Evolutionary conservation across 2,797 vertebrate genomes (phyloP).

Genomic region (Labroides dimidiatus): DNA sequence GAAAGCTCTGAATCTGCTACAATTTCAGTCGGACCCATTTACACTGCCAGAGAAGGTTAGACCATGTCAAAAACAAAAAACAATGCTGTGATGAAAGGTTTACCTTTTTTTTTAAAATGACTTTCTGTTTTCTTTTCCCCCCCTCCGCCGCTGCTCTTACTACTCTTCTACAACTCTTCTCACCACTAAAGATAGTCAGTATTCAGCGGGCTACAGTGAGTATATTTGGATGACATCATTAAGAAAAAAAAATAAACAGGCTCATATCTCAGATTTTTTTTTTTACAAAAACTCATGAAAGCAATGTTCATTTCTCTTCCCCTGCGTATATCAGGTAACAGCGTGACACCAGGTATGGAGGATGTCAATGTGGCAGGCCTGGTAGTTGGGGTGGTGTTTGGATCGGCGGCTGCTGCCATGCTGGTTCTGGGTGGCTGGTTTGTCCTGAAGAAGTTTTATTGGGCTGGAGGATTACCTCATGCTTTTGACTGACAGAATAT

Average conservation of each 20-base stretch:
- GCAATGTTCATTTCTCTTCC: constrained; percentile 10
- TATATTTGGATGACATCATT: constrained; percentile 15
- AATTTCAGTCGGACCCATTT: constrained; percentile 79
- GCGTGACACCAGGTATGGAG: constrained; percentile 2
- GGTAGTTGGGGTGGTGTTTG: constrained; percentile 73
- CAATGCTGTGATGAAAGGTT: neutral
- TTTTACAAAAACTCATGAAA: neutral
- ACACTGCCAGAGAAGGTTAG: constrained; percentile 60
- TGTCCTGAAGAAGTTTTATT: constrained; percentile 76
- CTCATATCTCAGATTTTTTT: neutral
- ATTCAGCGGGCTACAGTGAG: constrained; percentile 62
- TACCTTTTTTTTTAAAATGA: neutral
- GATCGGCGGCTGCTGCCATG: constrained; percentile 63
- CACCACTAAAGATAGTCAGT: constrained; percentile 25
- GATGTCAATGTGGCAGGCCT: constrained; percentile 58
- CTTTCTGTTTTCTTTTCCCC: neutral
- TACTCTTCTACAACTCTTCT: too few relatives aligned
- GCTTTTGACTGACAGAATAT: constrained; percentile 55
- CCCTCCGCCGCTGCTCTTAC: neutral
- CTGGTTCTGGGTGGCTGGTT: constrained; percentile 78
- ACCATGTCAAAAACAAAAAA: neutral
- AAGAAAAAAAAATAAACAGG: neutral
- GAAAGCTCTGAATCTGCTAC: constrained; percentile 70
- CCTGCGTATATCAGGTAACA: constrained; percentile 48
- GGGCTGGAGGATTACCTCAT: constrained; percentile 30